Conservation (phyloP, 2,113 vertebrate genomes). For the Gallinago paraguaiae region DNA sequence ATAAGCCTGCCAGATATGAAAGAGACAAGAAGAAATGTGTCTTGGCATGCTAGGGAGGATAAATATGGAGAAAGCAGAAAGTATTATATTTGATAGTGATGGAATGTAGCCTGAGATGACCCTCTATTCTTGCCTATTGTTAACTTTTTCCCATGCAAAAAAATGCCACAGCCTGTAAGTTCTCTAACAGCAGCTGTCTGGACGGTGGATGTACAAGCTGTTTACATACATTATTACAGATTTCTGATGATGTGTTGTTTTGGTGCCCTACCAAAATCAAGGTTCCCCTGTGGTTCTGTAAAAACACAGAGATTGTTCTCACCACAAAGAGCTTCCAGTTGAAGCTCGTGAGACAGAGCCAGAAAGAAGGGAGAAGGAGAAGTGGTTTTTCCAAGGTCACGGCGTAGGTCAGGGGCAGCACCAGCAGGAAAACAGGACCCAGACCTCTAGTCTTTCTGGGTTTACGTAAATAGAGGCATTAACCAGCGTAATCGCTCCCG, state of each 20-base stretch:
- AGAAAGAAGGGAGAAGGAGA: background rate
- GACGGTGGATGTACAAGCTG: background rate
- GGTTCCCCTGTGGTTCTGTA: background rate
- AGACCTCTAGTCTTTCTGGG: background rate
- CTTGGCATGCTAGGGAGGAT: conserved; percentile 19
- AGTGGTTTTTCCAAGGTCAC: conserved; percentile 8
- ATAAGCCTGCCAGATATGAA: conserved; percentile 38
- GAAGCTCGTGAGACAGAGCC: background rate
- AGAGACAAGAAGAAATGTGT: conserved; percentile 33
- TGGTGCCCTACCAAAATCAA: background rate
- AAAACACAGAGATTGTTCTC: background rate
- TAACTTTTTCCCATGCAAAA: conserved; percentile 18
- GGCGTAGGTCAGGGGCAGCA: background rate
- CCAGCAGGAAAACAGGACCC: background rate
- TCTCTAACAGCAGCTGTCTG: background rate
- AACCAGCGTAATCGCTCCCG: rapidly evolving
- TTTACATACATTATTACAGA: background rate
- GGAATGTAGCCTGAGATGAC: conserved; percentile 56
- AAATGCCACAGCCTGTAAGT: background rate
- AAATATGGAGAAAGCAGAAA: conserved; percentile 39
- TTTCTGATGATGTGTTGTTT: background rate
- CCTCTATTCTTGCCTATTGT: conserved; percentile 12
- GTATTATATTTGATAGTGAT: conserved; percentile 30
- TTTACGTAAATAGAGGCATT: background rate
- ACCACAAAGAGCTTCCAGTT: background rate